These are phyloP conservation scores for Coelopa pilipes DNA, from an alignment of 2,888 invertebrate species.

Conservation along the genomic window DNA sequence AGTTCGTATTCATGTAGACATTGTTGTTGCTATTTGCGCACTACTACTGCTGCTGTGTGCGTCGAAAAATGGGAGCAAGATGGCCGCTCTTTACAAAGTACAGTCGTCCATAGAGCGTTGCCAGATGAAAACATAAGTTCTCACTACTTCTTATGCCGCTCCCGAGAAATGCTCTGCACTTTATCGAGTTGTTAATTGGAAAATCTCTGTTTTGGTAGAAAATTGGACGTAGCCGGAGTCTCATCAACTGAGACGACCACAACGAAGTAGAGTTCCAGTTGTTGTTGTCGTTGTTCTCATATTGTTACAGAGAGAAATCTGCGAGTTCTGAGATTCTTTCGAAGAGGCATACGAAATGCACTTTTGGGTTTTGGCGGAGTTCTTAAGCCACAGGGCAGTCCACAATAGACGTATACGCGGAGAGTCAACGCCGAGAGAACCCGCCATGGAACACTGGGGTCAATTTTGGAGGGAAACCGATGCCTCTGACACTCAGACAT, in stretches of 20 bases:
- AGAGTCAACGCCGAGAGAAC: background rate
- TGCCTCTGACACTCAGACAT: background rate
- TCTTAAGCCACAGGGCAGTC: background rate
- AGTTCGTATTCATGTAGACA: slow-evolving; percentile 30
- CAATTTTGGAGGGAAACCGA: background rate
- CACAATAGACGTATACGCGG: background rate
- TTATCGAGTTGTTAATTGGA: slow-evolving; percentile 37
- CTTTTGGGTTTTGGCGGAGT: background rate
- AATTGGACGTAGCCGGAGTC: slow-evolving; percentile 17
- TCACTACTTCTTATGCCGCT: slow-evolving; percentile 4
- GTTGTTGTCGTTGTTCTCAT: background rate
- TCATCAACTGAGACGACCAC: background rate
- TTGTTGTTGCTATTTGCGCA: slow-evolving; percentile 33
- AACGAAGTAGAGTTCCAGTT: slow-evolving; percentile 27
- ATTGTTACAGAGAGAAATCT: slow-evolving; percentile 25
- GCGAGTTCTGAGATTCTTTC: background rate
- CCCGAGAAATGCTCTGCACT: slow-evolving; percentile 12
- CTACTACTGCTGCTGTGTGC: slow-evolving; percentile 15
- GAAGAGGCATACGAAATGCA: background rate
- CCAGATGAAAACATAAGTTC: slow-evolving; percentile 46
- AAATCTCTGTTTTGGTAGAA: slow-evolving; percentile 33
- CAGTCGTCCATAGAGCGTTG: slow-evolving; percentile 53
- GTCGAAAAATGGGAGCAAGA: slow-evolving; percentile 56
- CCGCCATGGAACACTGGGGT: background rate
- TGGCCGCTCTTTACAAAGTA: slow-evolving; percentile 61